Percentiles rank a stretch among this genome's conserved stretches.
These are phyloP conservation scores for Hycleus phaleratus DNA, from an alignment of 1,140 invertebrate genomes.

Conservation along the genomic window DNA sequence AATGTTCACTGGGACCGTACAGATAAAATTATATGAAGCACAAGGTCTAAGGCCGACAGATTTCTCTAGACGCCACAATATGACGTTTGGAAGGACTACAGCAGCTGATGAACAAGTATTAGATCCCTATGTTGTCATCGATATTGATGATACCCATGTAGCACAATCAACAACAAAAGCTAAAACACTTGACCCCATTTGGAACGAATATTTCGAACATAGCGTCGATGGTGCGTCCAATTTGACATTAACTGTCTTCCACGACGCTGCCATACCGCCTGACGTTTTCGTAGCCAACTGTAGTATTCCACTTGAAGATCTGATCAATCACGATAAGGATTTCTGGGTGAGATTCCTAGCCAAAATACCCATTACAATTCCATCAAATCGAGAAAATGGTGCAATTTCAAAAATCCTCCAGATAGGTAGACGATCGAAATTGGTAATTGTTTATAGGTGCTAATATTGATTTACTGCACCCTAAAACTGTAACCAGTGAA, in stretches of 20 bases:
- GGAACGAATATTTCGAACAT: conserved; percentile 89
- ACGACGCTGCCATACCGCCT: conserved; percentile 95
- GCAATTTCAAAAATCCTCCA: conserved; percentile 19
- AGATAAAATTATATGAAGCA: conserved; percentile 95
- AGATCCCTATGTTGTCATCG: conserved; percentile 94
- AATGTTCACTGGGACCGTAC: conserved; percentile 95
- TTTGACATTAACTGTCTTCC: conserved; percentile 95
- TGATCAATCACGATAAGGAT: conserved; percentile 69
- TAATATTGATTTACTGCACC: conserved; percentile 15
- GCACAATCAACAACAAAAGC: conserved; percentile 86
- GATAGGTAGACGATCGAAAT: conserved; percentile 27
- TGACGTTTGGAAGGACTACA: conserved; percentile 61
- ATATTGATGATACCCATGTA: conserved; percentile 85
- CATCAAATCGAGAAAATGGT: too few relatives aligned
- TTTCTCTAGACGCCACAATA: conserved; percentile 84
- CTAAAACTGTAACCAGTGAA: conserved; percentile 7
- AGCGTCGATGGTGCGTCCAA: conserved; percentile 86
- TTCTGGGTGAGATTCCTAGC: conserved; percentile 73
- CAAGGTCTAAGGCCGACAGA: conserved; percentile 93
- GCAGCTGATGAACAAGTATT: conserved; percentile 72
- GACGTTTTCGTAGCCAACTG: conserved; percentile 99
- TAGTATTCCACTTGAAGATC: conserved; percentile 89
- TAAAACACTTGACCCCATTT: conserved; percentile 90
- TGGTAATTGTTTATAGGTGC: neutral
- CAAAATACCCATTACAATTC: neutral